A percentile compares a stretch with the other conserved stretches of the same genome.
Evolutionary conservation across 2,797 vertebrate species (phyloP).

Genomic region (Phoxinus dragarum): DNA sequence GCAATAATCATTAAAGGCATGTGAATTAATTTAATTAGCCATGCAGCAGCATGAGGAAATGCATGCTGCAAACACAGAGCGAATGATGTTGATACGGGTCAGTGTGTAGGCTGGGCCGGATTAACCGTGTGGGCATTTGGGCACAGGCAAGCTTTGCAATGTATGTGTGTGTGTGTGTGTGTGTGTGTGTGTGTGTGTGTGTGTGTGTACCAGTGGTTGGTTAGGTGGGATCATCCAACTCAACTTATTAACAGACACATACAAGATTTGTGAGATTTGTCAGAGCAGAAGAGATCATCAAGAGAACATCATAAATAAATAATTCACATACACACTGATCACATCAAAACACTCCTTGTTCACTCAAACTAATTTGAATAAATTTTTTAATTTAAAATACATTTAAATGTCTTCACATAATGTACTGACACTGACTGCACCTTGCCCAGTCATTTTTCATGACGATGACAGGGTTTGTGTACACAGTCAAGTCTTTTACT

Average conservation of each 20-base stretch:
- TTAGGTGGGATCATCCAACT: conserved; percentile 69
- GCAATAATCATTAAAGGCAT: conserved; percentile 80
- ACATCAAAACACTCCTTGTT: conserved; percentile 22
- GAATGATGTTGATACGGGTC: conserved; percentile 39
- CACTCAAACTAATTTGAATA: conserved; percentile 13
- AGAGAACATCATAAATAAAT: conserved; percentile 49
- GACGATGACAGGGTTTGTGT: conserved; percentile 67
- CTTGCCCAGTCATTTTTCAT: conserved; percentile 59
- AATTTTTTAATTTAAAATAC: background rate
- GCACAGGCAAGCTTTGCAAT: too few species aligned
- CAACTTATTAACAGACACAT: conserved; percentile 80
- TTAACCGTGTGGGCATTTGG: background rate
- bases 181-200: conserved; percentile 45
- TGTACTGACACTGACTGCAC: conserved; percentile 45
- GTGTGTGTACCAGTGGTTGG: conserved; percentile 45
- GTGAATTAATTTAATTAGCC: conserved; percentile 83
- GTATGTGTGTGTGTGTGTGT: conserved; percentile 56
- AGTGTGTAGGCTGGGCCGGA: conserved; percentile 26
- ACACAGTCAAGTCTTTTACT: conserved; percentile 78
- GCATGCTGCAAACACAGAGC: conserved; percentile 44
- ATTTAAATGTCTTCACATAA: conserved; percentile 45
- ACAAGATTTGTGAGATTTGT: conserved; percentile 71
- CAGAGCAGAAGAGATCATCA: conserved; percentile 52
- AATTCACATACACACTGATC: conserved; percentile 43
- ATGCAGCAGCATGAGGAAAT: conserved; percentile 42